Evolutionary conservation across 1,140 invertebrate species (phyloP), one percentile per base, ranked within the genome.

Genomic region (Brachionus asplanchnoidis): DNA sequence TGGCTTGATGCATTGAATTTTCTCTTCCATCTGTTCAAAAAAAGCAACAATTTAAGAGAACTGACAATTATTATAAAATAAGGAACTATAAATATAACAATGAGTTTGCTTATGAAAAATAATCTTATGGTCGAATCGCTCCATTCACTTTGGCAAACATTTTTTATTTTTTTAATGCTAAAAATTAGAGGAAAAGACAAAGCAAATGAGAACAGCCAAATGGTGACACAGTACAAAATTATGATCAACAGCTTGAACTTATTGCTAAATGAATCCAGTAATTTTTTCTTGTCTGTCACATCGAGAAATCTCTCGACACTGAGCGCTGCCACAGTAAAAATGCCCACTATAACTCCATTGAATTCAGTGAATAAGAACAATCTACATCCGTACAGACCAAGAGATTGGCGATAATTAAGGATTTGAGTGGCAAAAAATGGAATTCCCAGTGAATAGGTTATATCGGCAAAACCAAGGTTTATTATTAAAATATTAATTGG

Each of bases 21-120:
- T 60, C 20, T 68, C 20, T 82, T 82, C 79, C 79, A 82, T 65
- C 60, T 82, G 53, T 60, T 82, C 32, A 82, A 82, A 46, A 82
- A 82, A 20, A 82, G 12, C n/a, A 82, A 12, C 12, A 82, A 42
- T 17, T 68, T 60, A 14, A 82, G n/a, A 9, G 79, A 82, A 56
- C 79, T 65, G 20, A 82, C 20, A 36, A 82, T 60, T 3, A 82
- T 68, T 20, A 82, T 65, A 32, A 65, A 20, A 28, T 65, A 82
- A 40, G 79, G 79, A 17, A 82, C 20, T 65, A 82, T 82, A 46
- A 82, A 82, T 40, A 82, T 68, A 36, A 44, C n/a, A 4, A 82
- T 5, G 14, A 82, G 44, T 42, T 82, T 82, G 28, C 17, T 40
- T n/a, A 82, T 68, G 11, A 82, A 82, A 82, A 44, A 82, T 14